These are phyloP conservation scores for Ips typographus DNA, from an alignment of 1,140 invertebrate genomes.

Conservation along the genomic window DNA sequence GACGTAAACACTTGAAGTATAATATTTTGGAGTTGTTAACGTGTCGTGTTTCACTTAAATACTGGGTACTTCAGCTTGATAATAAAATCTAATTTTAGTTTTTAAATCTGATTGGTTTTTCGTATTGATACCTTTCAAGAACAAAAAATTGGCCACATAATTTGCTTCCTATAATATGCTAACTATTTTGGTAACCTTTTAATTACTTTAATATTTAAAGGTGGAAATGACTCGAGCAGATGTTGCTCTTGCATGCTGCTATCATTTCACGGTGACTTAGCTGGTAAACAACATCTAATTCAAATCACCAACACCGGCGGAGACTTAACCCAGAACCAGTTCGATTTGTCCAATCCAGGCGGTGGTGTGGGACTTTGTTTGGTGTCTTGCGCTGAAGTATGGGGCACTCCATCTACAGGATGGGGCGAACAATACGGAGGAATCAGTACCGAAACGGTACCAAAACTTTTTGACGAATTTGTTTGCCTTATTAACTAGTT, in stretches of 20 bases:
- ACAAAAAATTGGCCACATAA: neutral
- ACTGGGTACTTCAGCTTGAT: no score
- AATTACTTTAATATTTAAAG: conserved; percentile 1
- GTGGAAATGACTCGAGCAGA: conserved; percentile 8
- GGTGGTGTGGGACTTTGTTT: conserved; percentile 24
- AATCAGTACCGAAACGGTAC: conserved; percentile 10
- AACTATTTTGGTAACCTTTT: neutral
- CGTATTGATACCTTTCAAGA: no score
- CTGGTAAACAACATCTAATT: conserved; percentile 24
- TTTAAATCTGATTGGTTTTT: no score
- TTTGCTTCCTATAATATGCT: no score
- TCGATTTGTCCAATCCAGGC: conserved; percentile 28
- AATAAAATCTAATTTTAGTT: no score
- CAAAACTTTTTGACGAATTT: neutral
- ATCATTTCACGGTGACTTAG: conserved; percentile 24
- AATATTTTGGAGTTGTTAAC: no score
- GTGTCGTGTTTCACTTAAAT: no score
- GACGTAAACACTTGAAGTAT: no score
- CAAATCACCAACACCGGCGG: conserved; percentile 27
- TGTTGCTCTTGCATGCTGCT: conserved; percentile 28
- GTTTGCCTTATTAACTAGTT: neutral
- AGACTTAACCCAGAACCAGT: conserved; percentile 23
- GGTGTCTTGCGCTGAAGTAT: conserved; percentile 7
- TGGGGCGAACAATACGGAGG: conserved; percentile 29
- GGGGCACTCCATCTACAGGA: neutral